A percentile compares a stretch with the other conserved stretches of the same genome.
These are phyloP conservation scores for Agrypnia vestita DNA, from an alignment of 1,140 invertebrate species.

Conservation along the genomic window DNA sequence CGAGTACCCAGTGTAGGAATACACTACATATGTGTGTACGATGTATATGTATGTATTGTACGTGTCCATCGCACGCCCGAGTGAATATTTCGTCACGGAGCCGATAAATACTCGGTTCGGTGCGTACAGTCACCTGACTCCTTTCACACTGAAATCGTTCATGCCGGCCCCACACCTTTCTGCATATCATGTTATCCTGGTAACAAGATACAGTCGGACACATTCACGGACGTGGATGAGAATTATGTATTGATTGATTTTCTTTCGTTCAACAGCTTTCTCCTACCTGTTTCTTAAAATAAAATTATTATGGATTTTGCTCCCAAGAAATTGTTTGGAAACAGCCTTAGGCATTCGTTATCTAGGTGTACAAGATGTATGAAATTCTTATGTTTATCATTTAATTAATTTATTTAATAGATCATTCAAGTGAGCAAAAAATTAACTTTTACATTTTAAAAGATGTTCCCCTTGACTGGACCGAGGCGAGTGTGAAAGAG, in stretches of 20 bases:
- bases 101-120: conserved; percentile 27
- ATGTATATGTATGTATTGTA: not conserved
- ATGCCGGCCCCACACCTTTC: not conserved
- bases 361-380: too few species aligned
- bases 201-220: conserved; percentile 26
- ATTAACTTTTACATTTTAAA: too few species aligned
- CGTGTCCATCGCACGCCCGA: conserved; percentile 8
- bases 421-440: too few species aligned
- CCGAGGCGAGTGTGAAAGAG: too few species aligned
- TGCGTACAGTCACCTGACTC: conserved; percentile 38
- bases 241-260: not conserved
- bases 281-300: too few species aligned
- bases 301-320: too few species aligned
- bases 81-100: conserved; percentile 27
- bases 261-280: too few species aligned
- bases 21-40: not conserved
- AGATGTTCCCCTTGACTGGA: too few species aligned
- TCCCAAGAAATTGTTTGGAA: too few species aligned
- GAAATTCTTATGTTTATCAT: too few species aligned
- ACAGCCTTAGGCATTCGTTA: too few species aligned
- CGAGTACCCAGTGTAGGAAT: not conserved
- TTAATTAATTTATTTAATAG: too few species aligned
- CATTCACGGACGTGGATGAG: not conserved
- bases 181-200: conserved; percentile 29
- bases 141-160: conserved; percentile 15